Conservation (phyloP, 1,140 invertebrate genomes). For the Lordiphosa collinella region DNA sequence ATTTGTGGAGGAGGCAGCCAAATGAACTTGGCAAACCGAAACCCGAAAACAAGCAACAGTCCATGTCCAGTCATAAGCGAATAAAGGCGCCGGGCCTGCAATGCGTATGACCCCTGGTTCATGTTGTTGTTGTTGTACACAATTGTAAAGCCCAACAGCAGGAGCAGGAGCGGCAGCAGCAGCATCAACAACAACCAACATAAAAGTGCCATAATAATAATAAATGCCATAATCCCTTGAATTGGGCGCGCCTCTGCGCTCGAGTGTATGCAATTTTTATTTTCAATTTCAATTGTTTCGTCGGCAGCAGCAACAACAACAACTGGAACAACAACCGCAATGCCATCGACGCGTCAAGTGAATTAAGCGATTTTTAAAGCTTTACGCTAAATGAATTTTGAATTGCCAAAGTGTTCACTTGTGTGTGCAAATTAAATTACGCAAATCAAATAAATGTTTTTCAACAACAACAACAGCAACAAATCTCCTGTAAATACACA, state of each 20-base stretch:
- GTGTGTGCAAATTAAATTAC: conserved; percentile 75
- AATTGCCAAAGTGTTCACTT: conserved; percentile 66
- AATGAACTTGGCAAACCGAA: conserved; percentile 72
- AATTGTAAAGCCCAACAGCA: conserved; percentile 35
- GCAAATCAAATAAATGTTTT: conserved; percentile 72
- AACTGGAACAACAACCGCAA: conserved; percentile 34
- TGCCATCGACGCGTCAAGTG: conserved; percentile 64
- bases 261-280: conserved; percentile 59
- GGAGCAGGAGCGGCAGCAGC: conserved; percentile 22
- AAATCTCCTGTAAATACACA: conserved; percentile 19
- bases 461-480: conserved; percentile 26
- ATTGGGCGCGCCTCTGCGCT: conserved; percentile 42
- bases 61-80: conserved; percentile 13
- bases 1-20: conserved; percentile 26
- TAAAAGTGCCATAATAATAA: conserved; percentile 67
- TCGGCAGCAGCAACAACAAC: conserved; percentile 39
- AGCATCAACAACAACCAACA: conserved; percentile 18
- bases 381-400: conserved; percentile 76
- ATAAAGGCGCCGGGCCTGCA: conserved; percentile 2
- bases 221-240: conserved; percentile 69
- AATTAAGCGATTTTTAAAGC: conserved; percentile 77
- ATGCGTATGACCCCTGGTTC: neutral
- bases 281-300: conserved; percentile 71
- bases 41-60: conserved; percentile 21
- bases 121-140: conserved; percentile 18